Percentiles rank a stretch among this genome's conserved stretches.
Conservation (phyloP, 30 jellyfish, hydroid and myxozoan genomes). For the Haliclystus octoradiatus region DNA sequence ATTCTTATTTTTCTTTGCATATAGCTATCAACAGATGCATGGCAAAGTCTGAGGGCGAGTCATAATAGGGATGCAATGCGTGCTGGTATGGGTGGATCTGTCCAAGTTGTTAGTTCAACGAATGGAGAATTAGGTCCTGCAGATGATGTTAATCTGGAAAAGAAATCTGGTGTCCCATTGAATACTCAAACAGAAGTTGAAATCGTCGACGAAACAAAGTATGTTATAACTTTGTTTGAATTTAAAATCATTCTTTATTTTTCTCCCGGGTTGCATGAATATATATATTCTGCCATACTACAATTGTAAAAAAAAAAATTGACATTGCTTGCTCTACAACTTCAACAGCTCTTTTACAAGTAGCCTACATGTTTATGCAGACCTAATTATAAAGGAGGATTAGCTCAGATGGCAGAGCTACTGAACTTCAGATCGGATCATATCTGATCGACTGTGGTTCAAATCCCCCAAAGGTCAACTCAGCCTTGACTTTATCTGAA, state of each 20-base stretch:
- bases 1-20: background rate
- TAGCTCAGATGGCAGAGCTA: too few relatives aligned
- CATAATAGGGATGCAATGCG: conserved; percentile 52
- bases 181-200: conserved; percentile 91
- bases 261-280: background rate
- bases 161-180: conserved; percentile 83
- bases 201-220: conserved; percentile 96
- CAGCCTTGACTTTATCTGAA: too few relatives aligned
- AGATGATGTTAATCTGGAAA: conserved; percentile 42
- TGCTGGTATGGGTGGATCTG: conserved; percentile 89
- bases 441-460: too few relatives aligned
- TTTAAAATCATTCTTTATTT: background rate
- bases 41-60: conserved; percentile 51
- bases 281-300: too few relatives aligned
- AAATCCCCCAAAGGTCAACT: too few relatives aligned
- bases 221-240: conserved; percentile 11
- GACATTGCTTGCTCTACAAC: too few relatives aligned
- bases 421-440: too few relatives aligned
- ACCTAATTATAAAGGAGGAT: too few relatives aligned
- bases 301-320: too few relatives aligned
- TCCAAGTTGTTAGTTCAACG: conserved; percentile 82
- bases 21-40: conserved; percentile 72
- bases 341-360: too few relatives aligned
- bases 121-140: conserved; percentile 92
- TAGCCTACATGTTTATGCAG: too few relatives aligned